These are phyloP conservation scores for Mactromeris polynyma DNA, from an alignment of 2,888 invertebrate genomes.

Conservation along the genomic window DNA sequence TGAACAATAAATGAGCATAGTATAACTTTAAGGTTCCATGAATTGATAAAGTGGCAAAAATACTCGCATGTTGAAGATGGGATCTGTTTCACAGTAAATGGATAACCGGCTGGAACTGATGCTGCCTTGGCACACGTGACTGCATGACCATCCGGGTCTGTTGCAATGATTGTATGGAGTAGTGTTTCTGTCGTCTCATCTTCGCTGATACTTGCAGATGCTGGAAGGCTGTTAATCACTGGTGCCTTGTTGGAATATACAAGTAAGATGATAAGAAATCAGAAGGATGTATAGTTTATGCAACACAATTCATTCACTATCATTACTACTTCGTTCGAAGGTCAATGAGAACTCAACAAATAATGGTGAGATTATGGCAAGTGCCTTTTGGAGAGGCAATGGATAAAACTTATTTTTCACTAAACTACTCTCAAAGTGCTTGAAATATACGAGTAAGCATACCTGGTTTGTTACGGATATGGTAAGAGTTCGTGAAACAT, in stretches of 20 bases:
- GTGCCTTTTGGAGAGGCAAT: not conserved
- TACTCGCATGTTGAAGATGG: not conserved
- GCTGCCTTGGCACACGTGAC: slow-evolving; percentile 50
- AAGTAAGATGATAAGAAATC: not conserved
- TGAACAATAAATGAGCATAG: not conserved
- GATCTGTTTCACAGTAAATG: slow-evolving; percentile 22
- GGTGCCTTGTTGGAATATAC: slow-evolving; percentile 47
- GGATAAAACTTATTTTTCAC: not conserved
- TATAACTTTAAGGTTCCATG: not conserved
- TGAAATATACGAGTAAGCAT: not conserved
- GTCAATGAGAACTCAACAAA: not conserved
- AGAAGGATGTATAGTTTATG: not conserved
- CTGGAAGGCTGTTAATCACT: slow-evolving; percentile 60
- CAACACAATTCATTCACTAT: no score
- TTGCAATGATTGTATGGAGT: slow-evolving; percentile 46
- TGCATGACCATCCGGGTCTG: slow-evolving; percentile 42
- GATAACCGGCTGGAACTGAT: slow-evolving; percentile 21
- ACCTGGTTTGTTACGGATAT: slow-evolving; percentile 54
- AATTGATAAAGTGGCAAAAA: not conserved
- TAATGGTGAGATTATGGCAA: not conserved
- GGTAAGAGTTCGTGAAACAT: slow-evolving; percentile 37
- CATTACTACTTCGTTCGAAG: no score
- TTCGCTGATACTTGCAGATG: slow-evolving; percentile 45
- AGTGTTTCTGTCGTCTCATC: slow-evolving; percentile 48
- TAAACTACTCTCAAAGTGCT: not conserved